phyloP scores from a whole-genome alignment of 1,140 invertebrate genomes.

The Listronotus oregonensis region DNA sequence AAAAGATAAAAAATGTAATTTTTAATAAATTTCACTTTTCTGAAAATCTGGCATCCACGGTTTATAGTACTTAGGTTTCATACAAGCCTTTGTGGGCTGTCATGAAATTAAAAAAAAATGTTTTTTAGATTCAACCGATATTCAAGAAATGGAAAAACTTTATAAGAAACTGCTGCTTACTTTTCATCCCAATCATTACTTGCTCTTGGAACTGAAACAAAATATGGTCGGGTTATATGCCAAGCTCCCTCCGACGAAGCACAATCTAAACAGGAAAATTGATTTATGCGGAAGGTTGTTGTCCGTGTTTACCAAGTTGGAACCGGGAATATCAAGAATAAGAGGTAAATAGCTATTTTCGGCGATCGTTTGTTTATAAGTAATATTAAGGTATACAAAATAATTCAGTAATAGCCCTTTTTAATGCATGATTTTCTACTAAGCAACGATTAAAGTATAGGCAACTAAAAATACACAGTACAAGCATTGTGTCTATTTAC shows the following conservation, averaged over 20 bases:
- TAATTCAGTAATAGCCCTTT: too few species aligned
- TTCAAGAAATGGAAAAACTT: slow-evolving; percentile 63
- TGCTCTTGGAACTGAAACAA: slow-evolving; percentile 69
- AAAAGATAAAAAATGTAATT: too few species aligned
- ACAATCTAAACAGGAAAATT: slow-evolving; percentile 67
- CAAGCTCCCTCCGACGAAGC: slow-evolving; percentile 59
- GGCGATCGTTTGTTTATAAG: not conserved
- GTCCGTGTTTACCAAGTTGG: slow-evolving; percentile 66
- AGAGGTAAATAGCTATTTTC: slow-evolving; percentile 59
- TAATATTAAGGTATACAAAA: too few species aligned
- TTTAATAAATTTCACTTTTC: too few species aligned
- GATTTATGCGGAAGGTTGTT: slow-evolving; percentile 69
- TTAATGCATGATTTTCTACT: too few species aligned
- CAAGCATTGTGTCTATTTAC: too few species aligned
- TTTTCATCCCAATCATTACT: slow-evolving; percentile 69
- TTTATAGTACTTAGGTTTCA: too few species aligned
- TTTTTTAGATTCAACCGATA: slow-evolving; percentile 53
- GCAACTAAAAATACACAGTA: not conserved
- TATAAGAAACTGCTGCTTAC: slow-evolving; percentile 66
- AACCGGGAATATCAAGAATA: slow-evolving; percentile 74
- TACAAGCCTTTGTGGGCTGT: too few species aligned
- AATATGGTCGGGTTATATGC: slow-evolving; percentile 67
- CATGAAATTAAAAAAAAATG: too few species aligned
- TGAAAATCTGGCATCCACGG: too few species aligned
- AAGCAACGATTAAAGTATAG: too few species aligned